Evolutionary conservation across 2,113 vertebrate species (phyloP).

Genomic region (Struthio camelus): DNA sequence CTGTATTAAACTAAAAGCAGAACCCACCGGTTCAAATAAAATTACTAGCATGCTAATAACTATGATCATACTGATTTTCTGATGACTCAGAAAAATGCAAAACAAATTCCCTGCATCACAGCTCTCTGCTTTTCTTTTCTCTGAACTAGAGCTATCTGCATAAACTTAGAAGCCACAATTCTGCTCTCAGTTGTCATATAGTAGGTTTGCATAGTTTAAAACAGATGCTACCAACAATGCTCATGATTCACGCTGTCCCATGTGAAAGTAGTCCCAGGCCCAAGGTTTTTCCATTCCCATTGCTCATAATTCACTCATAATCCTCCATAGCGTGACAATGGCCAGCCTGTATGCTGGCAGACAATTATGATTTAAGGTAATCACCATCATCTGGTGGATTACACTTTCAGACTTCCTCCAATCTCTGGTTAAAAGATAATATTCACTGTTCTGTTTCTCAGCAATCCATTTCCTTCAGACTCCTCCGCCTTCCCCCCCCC

Average conservation of each 20-base stretch:
- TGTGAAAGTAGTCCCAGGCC: fast-evolving
- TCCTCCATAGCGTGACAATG: fast-evolving
- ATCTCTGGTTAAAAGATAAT: not conserved
- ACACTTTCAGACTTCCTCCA: not conserved
- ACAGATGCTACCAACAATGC: not conserved
- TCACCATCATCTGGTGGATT: not conserved
- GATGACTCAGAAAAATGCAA: not conserved
- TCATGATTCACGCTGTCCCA: not conserved
- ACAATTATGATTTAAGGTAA: not conserved
- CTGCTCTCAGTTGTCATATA: not conserved
- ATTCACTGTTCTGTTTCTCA: not conserved
- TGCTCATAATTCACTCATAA: fast-evolving
- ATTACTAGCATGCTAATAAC: not conserved
- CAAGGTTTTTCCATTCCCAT: not conserved
- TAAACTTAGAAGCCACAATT: not conserved
- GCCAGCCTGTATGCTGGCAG: not conserved
- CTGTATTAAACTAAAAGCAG: not conserved
- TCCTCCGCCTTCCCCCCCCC: not conserved
- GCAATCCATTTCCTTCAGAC: not conserved
- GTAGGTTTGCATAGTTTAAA: not conserved
- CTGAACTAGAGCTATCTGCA: not conserved
- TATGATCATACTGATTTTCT: not conserved
- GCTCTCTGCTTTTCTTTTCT: not conserved
- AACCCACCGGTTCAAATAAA: not conserved
- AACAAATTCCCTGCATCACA: not conserved